Evolutionary conservation across 1,140 invertebrate species (phyloP).

Genomic region (Musca vetustissima): DNA sequence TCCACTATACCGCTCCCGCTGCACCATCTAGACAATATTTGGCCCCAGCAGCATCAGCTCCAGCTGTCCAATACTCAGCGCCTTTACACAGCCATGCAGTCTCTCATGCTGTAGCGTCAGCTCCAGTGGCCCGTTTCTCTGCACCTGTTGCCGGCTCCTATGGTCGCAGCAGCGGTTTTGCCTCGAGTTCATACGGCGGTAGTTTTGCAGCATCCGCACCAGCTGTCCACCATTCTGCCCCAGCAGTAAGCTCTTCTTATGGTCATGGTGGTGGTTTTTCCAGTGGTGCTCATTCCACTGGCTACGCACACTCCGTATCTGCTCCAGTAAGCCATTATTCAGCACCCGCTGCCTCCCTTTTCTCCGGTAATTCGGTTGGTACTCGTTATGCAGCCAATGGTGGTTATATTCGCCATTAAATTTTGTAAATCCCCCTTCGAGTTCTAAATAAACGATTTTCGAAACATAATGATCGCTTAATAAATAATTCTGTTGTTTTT

Average conservation of each 20-base stretch:
- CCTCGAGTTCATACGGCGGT: no score
- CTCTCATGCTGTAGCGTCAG: slow-evolving; percentile 4
- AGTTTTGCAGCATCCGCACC: slow-evolving; percentile 14
- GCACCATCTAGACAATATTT: slow-evolving; percentile 21
- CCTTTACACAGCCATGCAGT: slow-evolving; percentile 14
- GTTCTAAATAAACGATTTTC: no score
- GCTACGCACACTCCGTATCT: background rate
- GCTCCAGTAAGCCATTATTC: slow-evolving; percentile 24
- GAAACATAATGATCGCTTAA: no score
- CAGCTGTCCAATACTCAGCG: background rate
- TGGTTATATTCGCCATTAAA: background rate
- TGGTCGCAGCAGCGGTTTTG: no score
- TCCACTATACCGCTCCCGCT: background rate
- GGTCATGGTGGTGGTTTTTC: slow-evolving; percentile 22
- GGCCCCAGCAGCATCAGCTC: slow-evolving; percentile 10
- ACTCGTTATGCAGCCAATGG: background rate
- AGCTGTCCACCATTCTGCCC: background rate
- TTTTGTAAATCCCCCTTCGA: no score
- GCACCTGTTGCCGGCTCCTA: slow-evolving; percentile 27
- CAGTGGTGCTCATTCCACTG: slow-evolving; percentile 7
- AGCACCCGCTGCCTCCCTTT: slow-evolving; percentile 19
- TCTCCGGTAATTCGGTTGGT: background rate
- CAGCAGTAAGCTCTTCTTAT: background rate
- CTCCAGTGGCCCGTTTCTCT: slow-evolving; percentile 30
- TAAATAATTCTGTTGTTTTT: no score